phyloP scores from a whole-genome alignment of 1,140 invertebrate species.

The Geopemphigus sp. region DNA sequence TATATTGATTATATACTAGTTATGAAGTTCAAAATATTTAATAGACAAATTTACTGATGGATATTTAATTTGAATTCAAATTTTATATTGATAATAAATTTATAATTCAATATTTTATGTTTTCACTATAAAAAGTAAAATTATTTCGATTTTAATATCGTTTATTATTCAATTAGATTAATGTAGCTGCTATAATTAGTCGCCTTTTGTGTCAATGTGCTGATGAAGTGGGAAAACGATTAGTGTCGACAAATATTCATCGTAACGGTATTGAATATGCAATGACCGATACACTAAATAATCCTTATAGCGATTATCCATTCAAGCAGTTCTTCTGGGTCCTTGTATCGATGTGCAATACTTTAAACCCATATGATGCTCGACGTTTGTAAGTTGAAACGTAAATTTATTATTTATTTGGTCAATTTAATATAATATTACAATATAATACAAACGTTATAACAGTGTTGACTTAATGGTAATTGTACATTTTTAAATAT shows the following conservation, averaged over 20 bases:
- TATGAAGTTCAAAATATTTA: too few relatives aligned
- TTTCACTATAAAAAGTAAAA: too few relatives aligned
- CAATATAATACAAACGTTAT: too few relatives aligned
- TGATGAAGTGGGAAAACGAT: slow-evolving; percentile 17
- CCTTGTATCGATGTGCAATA: slow-evolving; percentile 18
- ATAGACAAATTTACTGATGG: too few relatives aligned
- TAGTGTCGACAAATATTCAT: slow-evolving; percentile 32
- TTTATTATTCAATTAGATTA: neutral
- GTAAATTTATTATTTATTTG: neutral
- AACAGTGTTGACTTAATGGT: too few relatives aligned
- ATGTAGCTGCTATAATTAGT: slow-evolving; percentile 18
- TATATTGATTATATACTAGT: too few relatives aligned
- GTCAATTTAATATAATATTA: neutral
- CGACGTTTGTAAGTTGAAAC: slow-evolving; percentile 34
- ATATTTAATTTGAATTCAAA: too few relatives aligned
- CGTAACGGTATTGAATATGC: slow-evolving; percentile 29
- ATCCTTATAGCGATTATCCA: slow-evolving; percentile 12
- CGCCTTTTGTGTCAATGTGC: slow-evolving; percentile 17
- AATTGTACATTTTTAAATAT: too few relatives aligned
- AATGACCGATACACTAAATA: slow-evolving; percentile 22
- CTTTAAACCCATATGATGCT: slow-evolving; percentile 22
- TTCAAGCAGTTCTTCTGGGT: slow-evolving; percentile 41
- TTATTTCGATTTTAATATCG: neutral
- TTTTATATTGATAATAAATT: too few relatives aligned
- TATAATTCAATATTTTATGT: too few relatives aligned